Evolutionary conservation across 2,797 vertebrate species (phyloP).

Genomic region (Stomatorhinus walkeri): DNA sequence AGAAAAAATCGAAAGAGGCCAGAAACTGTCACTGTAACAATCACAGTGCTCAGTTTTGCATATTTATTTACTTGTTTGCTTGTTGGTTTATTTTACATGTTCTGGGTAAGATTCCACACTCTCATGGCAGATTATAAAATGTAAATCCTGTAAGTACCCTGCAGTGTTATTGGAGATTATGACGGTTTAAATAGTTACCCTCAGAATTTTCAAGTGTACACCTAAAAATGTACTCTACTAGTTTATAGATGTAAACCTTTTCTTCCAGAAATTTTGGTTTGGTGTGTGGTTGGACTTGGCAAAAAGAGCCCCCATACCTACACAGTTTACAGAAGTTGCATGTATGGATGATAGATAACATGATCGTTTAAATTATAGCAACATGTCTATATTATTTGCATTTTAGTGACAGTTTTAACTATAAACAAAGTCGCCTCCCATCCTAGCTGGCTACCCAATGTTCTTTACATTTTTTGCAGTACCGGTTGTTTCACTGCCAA

Average conservation of each 20-base stretch:
- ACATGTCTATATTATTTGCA: not conserved
- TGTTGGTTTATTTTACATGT: not conserved
- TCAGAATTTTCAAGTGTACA: not conserved
- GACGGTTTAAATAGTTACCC: not conserved
- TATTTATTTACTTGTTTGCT: not conserved
- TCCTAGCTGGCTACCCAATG: not conserved
- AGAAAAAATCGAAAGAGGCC: not conserved
- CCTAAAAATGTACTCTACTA: not conserved
- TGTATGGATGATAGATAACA: not conserved
- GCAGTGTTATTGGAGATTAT: not conserved
- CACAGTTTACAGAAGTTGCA: not conserved
- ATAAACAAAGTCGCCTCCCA: slow-evolving; percentile 17
- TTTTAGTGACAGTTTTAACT: not conserved
- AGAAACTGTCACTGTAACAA: not conserved
- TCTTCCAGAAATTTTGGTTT: not conserved
- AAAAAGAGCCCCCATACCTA: not conserved
- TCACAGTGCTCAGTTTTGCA: not conserved
- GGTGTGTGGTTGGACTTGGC: not conserved
- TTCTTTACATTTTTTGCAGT: not conserved
- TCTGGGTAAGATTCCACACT: not conserved
- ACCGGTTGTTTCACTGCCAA: not conserved
- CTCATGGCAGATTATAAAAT: not conserved
- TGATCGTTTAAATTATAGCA: not conserved
- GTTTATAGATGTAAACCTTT: not conserved
- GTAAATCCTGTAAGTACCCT: not conserved